These are phyloP conservation scores for Pimephales promelas DNA, from an alignment of 2,113 vertebrate species.

Conservation along the genomic window DNA sequence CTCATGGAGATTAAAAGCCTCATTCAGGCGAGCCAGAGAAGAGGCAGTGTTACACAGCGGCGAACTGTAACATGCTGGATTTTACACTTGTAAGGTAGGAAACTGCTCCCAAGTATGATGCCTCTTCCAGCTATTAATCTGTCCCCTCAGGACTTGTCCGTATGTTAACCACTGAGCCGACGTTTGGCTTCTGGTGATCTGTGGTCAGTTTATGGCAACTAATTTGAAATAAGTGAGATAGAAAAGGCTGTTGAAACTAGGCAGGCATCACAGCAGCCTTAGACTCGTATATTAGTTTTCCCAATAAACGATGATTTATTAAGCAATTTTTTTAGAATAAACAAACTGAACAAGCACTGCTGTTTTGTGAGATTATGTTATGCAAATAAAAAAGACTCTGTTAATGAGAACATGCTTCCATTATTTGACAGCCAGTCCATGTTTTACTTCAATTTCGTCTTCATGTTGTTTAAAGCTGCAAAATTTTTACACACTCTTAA, in stretches of 20 bases:
- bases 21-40: slow-evolving; percentile 47
- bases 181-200: slow-evolving; percentile 18
- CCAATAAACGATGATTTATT: slow-evolving; percentile 4
- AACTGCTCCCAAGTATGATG: slow-evolving; percentile 32
- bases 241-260: background rate
- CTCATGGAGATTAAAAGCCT: slow-evolving; percentile 46
- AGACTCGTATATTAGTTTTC: background rate
- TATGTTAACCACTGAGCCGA: slow-evolving; percentile 2
- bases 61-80: slow-evolving; percentile 12
- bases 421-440: background rate
- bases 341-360: background rate
- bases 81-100: slow-evolving; percentile 26
- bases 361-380: background rate
- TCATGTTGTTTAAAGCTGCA: background rate
- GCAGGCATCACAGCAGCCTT: background rate
- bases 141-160: slow-evolving; percentile 29
- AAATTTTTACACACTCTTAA: too few species aligned
- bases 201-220: slow-evolving; percentile 31
- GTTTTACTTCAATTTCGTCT: background rate
- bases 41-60: background rate
- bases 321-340: background rate
- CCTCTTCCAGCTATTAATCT: slow-evolving; percentile 42
- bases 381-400: background rate
- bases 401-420: background rate
- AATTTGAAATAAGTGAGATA: background rate